Evolutionary conservation across 2,797 vertebrate species (phyloP).

Genomic region (Betta splendens): DNA sequence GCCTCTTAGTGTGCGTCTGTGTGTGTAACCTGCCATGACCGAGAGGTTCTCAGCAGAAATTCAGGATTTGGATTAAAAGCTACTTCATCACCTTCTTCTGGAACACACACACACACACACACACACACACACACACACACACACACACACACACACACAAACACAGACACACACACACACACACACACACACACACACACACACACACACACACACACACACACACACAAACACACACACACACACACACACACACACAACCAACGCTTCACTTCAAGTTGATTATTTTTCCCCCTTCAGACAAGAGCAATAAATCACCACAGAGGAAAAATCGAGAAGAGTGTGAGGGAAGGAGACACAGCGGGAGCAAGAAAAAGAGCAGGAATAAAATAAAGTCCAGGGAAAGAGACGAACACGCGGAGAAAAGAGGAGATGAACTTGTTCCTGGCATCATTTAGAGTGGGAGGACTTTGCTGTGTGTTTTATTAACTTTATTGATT

Average conservation of each 20-base stretch:
- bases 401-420: constrained; percentile 37
- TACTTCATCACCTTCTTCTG: constrained; percentile 70
- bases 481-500: constrained; percentile 68
- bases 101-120: constrained; percentile 32
- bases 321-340: constrained; percentile 58
- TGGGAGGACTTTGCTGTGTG: constrained; percentile 40
- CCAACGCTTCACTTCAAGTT: constrained; percentile 71
- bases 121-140: constrained; percentile 5
- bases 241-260: constrained; percentile 29
- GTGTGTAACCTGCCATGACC: constrained; percentile 64
- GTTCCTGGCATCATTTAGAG: constrained; percentile 46
- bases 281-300: constrained; percentile 79
- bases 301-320: constrained; percentile 78
- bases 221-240: too few relatives aligned
- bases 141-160: constrained; percentile 21
- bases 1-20: constrained; percentile 19
- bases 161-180: too few relatives aligned
- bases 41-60: constrained; percentile 68
- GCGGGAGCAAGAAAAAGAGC: constrained; percentile 24
- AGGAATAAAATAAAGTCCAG: constrained; percentile 17
- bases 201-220: too few relatives aligned
- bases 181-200: constrained; percentile 15
- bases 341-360: constrained; percentile 25
- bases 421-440: constrained; percentile 38
- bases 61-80: constrained; percentile 77